Percentiles rank a stretch among this genome's conserved stretches.
These are phyloP conservation scores for Falco naumanni DNA, from an alignment of 2,797 vertebrate genomes.

Conservation along the genomic window DNA sequence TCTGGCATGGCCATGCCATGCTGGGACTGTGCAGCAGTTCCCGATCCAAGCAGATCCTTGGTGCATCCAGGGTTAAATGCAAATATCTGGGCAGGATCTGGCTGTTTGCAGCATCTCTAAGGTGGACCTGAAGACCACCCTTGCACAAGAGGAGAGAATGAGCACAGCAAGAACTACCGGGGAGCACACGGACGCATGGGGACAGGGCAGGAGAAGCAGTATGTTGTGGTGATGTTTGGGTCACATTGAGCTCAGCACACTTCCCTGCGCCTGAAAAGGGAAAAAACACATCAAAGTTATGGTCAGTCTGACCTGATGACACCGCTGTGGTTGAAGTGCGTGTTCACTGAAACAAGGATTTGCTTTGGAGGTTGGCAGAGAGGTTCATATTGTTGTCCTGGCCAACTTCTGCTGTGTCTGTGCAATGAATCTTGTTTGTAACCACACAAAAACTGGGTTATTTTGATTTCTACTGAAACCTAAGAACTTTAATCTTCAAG, in stretches of 20 bases:
- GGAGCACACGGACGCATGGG: fast-evolving
- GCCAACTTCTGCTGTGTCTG: neutral
- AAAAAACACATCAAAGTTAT: neutral
- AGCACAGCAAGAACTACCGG: fast-evolving
- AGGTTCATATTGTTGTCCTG: neutral
- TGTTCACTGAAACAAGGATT: neutral
- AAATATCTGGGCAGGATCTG: neutral
- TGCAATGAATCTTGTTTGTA: neutral
- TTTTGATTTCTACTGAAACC: neutral
- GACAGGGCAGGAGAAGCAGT: neutral
- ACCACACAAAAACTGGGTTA: fast-evolving
- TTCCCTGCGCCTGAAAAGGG: neutral
- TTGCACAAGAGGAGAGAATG: fast-evolving
- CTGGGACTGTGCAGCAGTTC: neutral
- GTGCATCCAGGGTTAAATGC: neutral
- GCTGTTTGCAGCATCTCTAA: neutral
- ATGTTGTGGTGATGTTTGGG: fast-evolving
- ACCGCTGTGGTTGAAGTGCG: neutral
- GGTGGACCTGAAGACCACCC: fast-evolving
- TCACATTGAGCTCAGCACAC: fast-evolving
- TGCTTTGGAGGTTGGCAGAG: neutral
- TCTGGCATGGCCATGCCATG: neutral
- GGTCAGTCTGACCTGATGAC: neutral
- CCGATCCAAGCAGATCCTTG: too few species aligned
- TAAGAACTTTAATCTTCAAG: neutral